A percentile compares a stretch with the other conserved stretches of the same genome.
Conservation (phyloP, 1,140 invertebrate species). For the Diprion similis region DNA sequence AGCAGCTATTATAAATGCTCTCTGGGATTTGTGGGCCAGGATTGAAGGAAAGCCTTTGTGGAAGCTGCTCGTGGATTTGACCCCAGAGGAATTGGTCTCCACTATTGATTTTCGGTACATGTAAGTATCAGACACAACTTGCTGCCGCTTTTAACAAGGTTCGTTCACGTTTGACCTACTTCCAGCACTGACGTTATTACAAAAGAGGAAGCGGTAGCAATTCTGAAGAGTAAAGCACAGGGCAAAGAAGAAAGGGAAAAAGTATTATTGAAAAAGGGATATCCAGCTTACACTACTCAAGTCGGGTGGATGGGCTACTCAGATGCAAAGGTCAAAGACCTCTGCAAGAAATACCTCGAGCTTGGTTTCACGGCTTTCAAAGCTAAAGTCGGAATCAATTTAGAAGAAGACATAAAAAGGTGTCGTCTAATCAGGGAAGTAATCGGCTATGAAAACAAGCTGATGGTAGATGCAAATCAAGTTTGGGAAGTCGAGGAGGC, state of each 20-base stretch:
- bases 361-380: slow-evolving; percentile 86
- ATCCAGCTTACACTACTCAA: slow-evolving; percentile 83
- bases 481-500: slow-evolving; percentile 86
- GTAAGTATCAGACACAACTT: slow-evolving; percentile 56
- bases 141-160: slow-evolving; percentile 10
- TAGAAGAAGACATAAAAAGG: slow-evolving; percentile 80
- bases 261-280: slow-evolving; percentile 67
- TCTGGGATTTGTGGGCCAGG: slow-evolving; percentile 92
- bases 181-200: slow-evolving; percentile 82
- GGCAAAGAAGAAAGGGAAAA: slow-evolving; percentile 69
- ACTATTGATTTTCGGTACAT: slow-evolving; percentile 88
- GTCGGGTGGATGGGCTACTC: slow-evolving; percentile 84
- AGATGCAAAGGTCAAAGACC: slow-evolving; percentile 69
- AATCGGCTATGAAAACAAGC: slow-evolving; percentile 77
- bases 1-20: slow-evolving; percentile 86
- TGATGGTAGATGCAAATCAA: slow-evolving; percentile 94
- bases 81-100: slow-evolving; percentile 82
- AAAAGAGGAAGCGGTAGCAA: slow-evolving; percentile 78
- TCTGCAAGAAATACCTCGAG: slow-evolving; percentile 76
- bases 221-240: slow-evolving; percentile 69
- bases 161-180: slow-evolving; percentile 17
- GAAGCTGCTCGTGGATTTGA: slow-evolving; percentile 83
- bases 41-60: slow-evolving; percentile 86
- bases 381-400: slow-evolving; percentile 84
- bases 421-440: slow-evolving; percentile 73